Evolutionary conservation across 2,113 vertebrate genomes (phyloP).

Genomic region (Oreochromis tanganicae): DNA sequence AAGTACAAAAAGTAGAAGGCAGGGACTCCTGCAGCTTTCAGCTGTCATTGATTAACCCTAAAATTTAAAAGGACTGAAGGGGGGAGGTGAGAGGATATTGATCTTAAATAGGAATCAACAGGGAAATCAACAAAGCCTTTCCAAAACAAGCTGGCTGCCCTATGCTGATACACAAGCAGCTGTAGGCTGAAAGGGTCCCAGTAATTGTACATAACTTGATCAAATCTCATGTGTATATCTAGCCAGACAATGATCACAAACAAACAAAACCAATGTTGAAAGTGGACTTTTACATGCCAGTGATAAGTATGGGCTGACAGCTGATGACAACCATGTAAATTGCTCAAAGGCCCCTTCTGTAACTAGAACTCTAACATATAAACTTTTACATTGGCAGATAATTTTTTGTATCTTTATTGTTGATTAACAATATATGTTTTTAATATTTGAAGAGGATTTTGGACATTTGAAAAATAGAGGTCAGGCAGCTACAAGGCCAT

Average conservation of each 20-base stretch:
- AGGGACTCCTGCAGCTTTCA: neutral
- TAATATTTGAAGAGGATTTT: neutral
- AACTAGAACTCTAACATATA: neutral
- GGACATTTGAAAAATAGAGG: neutral
- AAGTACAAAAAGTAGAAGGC: slow-evolving; percentile 39
- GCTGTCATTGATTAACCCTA: slow-evolving; percentile 24
- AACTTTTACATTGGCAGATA: neutral
- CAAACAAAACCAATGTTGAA: neutral
- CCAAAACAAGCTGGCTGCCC: neutral
- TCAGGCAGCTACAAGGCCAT: neutral
- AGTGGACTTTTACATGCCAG: neutral
- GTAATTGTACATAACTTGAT: neutral
- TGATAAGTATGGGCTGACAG: neutral
- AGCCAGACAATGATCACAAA: neutral
- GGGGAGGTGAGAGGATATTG: slow-evolving; percentile 27
- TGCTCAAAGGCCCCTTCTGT: neutral
- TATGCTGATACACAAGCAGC: neutral
- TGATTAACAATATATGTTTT: neutral
- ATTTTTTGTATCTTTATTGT: neutral
- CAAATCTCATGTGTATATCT: neutral
- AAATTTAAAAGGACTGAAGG: slow-evolving; percentile 13
- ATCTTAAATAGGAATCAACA: slow-evolving; percentile 26
- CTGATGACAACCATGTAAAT: neutral
- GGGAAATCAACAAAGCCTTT: slow-evolving; percentile 19
- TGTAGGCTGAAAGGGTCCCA: neutral